These are phyloP conservation scores for Bolinopsis microptera DNA, from an alignment of 37 sponge, comb jelly and placozoan species.

Conservation along the genomic window DNA sequence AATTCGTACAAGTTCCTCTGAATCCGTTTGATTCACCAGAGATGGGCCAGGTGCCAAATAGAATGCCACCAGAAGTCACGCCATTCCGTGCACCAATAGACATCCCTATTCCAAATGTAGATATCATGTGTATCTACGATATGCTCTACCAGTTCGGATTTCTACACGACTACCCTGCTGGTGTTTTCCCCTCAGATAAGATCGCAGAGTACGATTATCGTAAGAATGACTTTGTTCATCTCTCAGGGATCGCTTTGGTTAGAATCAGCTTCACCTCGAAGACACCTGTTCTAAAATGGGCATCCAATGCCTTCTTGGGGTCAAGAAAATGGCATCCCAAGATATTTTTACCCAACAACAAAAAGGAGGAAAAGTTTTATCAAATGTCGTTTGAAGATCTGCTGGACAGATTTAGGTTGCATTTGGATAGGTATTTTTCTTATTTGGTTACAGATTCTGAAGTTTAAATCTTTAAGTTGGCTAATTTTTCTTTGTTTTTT, in stretches of 20 bases:
- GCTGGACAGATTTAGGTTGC: slow-evolving; percentile 4
- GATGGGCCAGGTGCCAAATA: not conserved
- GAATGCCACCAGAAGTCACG: not conserved
- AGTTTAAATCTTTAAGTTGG: not conserved
- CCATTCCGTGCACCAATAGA: slow-evolving; percentile 57
- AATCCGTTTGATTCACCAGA: slow-evolving; percentile 52
- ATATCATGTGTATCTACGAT: not conserved
- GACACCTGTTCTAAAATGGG: not conserved
- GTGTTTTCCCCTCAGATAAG: not conserved
- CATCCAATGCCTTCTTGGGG: slow-evolving; percentile 49
- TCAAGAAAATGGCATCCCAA: slow-evolving; percentile 63
- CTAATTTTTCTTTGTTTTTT: too few relatives aligned
- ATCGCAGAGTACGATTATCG: not conserved
- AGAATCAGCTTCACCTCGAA: not conserved
- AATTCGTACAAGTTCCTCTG: slow-evolving; percentile 18
- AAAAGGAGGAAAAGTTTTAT: slow-evolving; percentile 52
- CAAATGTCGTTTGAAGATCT: slow-evolving; percentile 64
- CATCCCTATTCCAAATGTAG: slow-evolving; percentile 1
- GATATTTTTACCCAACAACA: slow-evolving; percentile 13
- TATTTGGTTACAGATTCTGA: not conserved
- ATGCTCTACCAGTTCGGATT: slow-evolving; percentile 64
- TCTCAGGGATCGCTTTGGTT: slow-evolving; percentile 25
- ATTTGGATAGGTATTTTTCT: not conserved
- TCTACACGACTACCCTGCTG: slow-evolving; percentile 46
- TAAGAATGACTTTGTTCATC: slow-evolving; percentile 16